Percentiles rank a stretch among this genome's conserved stretches.
Evolutionary conservation across 2,113 vertebrate species (phyloP).

Genomic region (Cervus canadensis): DNA sequence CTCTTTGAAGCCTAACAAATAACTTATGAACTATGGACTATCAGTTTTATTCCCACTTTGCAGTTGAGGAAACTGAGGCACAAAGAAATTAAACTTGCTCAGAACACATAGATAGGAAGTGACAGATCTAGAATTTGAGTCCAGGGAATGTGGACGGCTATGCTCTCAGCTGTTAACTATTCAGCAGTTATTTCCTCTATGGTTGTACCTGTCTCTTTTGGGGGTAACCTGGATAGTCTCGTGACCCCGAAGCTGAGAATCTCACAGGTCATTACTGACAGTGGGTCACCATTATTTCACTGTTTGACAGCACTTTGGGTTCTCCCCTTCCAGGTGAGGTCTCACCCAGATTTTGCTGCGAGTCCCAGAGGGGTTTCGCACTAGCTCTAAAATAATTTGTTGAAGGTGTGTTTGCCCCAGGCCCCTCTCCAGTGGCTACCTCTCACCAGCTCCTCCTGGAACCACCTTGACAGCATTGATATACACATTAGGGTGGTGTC

Average conservation of each 20-base stretch:
- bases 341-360: background rate
- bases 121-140: background rate
- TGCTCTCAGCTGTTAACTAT: background rate
- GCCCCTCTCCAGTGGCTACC: background rate
- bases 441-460: background rate
- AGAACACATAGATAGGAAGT: background rate
- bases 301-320: background rate
- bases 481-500: background rate
- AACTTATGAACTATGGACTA: background rate
- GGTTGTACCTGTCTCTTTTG: background rate
- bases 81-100: background rate
- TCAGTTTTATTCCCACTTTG: background rate
- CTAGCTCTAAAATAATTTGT: background rate
- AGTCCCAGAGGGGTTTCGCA: background rate
- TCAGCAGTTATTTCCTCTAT: background rate
- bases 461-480: background rate
- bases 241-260: background rate
- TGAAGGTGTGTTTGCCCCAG: background rate
- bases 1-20: background rate
- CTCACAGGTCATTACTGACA: background rate
- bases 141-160: background rate
- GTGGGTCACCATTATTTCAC: background rate
- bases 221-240: background rate
- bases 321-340: background rate
- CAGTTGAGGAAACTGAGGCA: background rate